phyloP scores from a whole-genome alignment of 2,888 invertebrate species.

The Phalangium opilio region DNA sequence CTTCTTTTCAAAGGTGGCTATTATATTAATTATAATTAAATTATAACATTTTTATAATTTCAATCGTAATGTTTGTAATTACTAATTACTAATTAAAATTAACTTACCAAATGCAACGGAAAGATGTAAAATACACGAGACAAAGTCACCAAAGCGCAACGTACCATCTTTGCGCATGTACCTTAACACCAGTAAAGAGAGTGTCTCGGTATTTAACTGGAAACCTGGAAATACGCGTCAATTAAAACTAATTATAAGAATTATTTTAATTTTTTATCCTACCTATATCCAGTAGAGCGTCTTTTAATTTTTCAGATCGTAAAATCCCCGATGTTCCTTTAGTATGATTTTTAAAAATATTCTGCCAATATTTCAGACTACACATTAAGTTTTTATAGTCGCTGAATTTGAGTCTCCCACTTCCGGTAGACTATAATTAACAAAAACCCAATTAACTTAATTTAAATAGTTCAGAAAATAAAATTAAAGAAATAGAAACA shows the following conservation, averaged over 20 bases:
- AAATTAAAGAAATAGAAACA: slow-evolving; percentile 25
- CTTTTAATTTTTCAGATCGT: slow-evolving; percentile 65
- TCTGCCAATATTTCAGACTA: slow-evolving; percentile 78
- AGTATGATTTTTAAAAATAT: slow-evolving; percentile 73
- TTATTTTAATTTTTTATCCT: slow-evolving; percentile 20
- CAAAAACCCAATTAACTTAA: slow-evolving; percentile 9
- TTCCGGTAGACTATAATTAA: slow-evolving; percentile 35
- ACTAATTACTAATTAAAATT: background rate
- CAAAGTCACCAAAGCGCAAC: slow-evolving; percentile 77
- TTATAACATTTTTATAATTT: background rate
- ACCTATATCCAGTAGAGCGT: slow-evolving; percentile 69
- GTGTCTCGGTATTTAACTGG: slow-evolving; percentile 64
- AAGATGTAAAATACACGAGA: slow-evolving; percentile 70
- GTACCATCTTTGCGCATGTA: slow-evolving; percentile 89
- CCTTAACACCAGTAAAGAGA: slow-evolving; percentile 62
- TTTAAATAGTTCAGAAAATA: background rate
- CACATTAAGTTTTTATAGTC: slow-evolving; percentile 85
- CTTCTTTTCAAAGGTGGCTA: slow-evolving; percentile 45
- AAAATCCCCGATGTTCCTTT: slow-evolving; percentile 79
- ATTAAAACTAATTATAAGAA: background rate
- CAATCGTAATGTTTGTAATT: background rate
- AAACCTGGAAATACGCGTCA: slow-evolving; percentile 41
- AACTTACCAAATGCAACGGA: slow-evolving; percentile 70
- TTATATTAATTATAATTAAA: background rate
- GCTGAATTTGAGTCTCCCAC: slow-evolving; percentile 61